phyloP scores from a whole-genome alignment of 2,797 vertebrate species.

The Esox lucius region DNA sequence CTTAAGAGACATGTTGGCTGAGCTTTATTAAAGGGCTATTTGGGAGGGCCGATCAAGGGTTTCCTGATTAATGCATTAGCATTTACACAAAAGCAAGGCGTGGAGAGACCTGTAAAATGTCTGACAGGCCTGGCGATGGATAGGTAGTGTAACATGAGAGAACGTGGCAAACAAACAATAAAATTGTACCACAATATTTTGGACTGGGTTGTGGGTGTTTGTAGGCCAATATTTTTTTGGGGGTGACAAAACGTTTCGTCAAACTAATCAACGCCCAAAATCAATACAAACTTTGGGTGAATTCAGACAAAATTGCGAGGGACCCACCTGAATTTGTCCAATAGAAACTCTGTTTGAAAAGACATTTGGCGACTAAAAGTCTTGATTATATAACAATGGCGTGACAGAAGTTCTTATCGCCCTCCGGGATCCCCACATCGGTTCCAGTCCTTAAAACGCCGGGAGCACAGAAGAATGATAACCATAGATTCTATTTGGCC shows the following conservation, averaged over 20 bases:
- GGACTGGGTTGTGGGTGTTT: background rate
- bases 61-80: slow-evolving; percentile 21
- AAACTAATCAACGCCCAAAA: no score
- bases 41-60: slow-evolving; percentile 25
- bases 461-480: background rate
- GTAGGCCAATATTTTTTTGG: no score
- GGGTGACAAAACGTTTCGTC: no score
- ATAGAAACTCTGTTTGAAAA: background rate
- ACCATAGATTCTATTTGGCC: background rate
- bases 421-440: background rate
- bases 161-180: background rate
- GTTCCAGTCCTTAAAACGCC: background rate
- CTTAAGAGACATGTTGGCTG: slow-evolving; percentile 18
- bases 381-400: background rate
- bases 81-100: slow-evolving; percentile 1
- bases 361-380: background rate
- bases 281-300: no score
- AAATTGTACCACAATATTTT: background rate
- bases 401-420: no score
- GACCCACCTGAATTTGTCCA: no score
- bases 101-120: slow-evolving; percentile 3
- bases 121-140: background rate
- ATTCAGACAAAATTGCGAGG: no score
- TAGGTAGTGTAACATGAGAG: background rate
- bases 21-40: slow-evolving; percentile 15